Evolutionary conservation across 2,797 vertebrate genomes (phyloP).

Genomic region (Pagetopsis macropterus): DNA sequence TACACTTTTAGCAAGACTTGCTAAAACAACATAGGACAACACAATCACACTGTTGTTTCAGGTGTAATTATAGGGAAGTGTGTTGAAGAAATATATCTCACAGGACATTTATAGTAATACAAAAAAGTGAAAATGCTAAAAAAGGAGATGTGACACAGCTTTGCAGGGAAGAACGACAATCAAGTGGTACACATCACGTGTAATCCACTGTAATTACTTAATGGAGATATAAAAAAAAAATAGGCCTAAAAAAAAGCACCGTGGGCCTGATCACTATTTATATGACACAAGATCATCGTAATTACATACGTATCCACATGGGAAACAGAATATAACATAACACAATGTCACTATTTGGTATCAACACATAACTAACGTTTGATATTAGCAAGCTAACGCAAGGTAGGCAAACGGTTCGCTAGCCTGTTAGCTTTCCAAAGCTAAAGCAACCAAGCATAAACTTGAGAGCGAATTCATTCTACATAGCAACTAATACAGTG

Average conservation of each 20-base stretch:
- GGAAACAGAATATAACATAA: neutral
- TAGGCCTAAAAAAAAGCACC: fast-evolving
- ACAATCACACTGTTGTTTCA: neutral
- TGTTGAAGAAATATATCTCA: neutral
- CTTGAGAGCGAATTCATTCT: fast-evolving
- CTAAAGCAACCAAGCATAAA: neutral
- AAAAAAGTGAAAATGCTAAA: neutral
- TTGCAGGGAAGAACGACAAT: neutral
- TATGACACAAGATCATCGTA: fast-evolving
- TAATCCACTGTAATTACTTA: neutral
- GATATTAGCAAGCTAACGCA: neutral
- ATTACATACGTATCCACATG: neutral
- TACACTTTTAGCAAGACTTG: neutral
- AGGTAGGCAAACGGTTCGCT: constrained; percentile 13
- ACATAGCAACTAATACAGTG: fast-evolving
- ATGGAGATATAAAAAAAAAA: neutral
- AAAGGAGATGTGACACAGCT: neutral
- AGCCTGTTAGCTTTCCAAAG: constrained; percentile 28
- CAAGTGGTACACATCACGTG: neutral
- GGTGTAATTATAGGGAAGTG: neutral
- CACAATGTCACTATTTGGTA: neutral
- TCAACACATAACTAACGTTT: neutral
- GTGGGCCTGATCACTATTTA: neutral
- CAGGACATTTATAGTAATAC: neutral
- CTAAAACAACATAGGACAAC: neutral